A percentile compares a stretch with the other conserved stretches of the same genome.
These are phyloP conservation scores for Gyrodactylus bullatarudis DNA, from an alignment of 1,140 invertebrate species.

Conservation along the genomic window DNA sequence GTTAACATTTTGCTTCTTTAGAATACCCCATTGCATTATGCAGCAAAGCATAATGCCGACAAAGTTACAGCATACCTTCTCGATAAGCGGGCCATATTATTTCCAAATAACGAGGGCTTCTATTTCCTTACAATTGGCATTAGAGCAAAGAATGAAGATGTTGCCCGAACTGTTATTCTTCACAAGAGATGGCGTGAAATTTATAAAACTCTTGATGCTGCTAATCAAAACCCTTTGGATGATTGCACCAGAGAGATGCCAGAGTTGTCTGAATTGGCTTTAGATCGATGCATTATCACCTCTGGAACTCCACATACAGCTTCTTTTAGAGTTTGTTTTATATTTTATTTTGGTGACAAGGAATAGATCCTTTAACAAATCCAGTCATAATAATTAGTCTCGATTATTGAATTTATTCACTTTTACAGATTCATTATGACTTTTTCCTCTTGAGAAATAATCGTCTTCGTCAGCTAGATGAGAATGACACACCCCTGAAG, in stretches of 20 bases:
- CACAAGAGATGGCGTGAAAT: neutral
- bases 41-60: neutral
- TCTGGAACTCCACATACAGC: neutral
- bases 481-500: neutral
- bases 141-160: neutral
- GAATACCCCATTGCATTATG: neutral
- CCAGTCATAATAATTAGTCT: too few species aligned
- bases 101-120: neutral
- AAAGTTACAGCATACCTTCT: neutral
- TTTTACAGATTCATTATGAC: neutral
- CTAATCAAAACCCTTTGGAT: neutral
- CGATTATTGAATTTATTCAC: too few species aligned
- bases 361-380: too few species aligned
- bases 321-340: too few species aligned
- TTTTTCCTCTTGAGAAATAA: neutral
- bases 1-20: too few species aligned
- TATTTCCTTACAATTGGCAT: neutral
- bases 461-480: neutral
- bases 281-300: neutral
- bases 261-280: neutral
- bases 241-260: neutral
- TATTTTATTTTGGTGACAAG: too few species aligned
- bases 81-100: neutral
- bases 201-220: neutral
- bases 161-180: neutral